A percentile compares a stretch with the other conserved stretches of the same genome.
Evolutionary conservation across 2,113 vertebrate species (phyloP).

Genomic region (Anolis sagrei): DNA sequence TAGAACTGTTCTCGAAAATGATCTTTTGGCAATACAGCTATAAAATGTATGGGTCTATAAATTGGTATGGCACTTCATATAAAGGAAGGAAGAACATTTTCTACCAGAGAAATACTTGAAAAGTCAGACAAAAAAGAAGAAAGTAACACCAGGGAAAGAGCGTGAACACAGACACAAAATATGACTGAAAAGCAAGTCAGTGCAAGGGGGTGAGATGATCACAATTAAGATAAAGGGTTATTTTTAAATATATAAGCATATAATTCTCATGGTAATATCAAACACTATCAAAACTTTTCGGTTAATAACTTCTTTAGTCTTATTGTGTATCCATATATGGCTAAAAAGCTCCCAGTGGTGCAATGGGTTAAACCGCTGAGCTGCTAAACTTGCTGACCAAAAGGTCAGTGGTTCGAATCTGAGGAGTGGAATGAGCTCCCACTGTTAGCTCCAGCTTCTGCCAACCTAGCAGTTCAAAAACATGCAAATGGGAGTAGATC

Average conservation of each 20-base stretch:
- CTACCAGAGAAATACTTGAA: constrained; percentile 7
- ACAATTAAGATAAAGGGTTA: background rate
- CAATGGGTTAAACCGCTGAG: no score
- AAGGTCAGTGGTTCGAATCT: no score
- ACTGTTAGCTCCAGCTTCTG: no score
- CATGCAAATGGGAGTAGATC: no score
- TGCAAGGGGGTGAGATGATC: no score
- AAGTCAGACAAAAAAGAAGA: background rate
- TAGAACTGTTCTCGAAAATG: constrained; percentile 1
- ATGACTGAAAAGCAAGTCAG: background rate
- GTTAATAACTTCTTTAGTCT: background rate
- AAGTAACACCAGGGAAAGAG: background rate
- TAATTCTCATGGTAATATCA: no score
- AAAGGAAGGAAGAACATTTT: background rate
- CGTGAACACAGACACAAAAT: background rate
- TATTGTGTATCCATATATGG: background rate
- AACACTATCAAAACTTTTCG: background rate
- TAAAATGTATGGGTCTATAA: constrained; percentile 17
- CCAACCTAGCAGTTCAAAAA: no score
- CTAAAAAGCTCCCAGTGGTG: no score
- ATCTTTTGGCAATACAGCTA: background rate
- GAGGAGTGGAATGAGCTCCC: no score
- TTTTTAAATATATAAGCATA: background rate
- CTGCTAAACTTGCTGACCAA: no score
- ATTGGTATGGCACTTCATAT: constrained; percentile 3